Evolutionary conservation across 2,113 vertebrate genomes (phyloP), one percentile per base, ranked within the genome.

Genomic region (Oryzias melastigma): DNA sequence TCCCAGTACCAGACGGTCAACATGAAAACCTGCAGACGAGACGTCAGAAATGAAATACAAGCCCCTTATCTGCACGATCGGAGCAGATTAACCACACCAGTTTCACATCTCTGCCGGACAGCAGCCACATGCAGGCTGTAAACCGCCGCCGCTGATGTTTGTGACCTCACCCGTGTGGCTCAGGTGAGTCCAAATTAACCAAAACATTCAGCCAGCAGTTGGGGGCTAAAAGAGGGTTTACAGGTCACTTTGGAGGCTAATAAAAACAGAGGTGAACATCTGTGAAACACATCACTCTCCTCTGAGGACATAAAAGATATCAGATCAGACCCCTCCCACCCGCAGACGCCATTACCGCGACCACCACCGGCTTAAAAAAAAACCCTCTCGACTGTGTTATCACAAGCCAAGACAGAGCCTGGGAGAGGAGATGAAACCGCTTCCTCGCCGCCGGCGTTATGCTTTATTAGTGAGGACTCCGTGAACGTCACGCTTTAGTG

Each of bases 1-100:
- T 99, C 95, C 85, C 94, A 93, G 4, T 93, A 91, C 97, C 96
- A 99, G 52, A 99, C 93, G 0, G 92, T 92, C 73, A 96, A 62
- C 65, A 98, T 12, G 66, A 99, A 99, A 4, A 95, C 84, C 97
- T 99, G 88, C 12, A 50, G 55, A 69, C 22, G 50, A 61, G 27
- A 2, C 6, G 8, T 4, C 17, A 24, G 35, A 35, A 3, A 12
- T 35, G 35, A 35, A 35, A 12, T 8, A 35, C 12, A 6, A 17
- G 17, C 5, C 29, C 4, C 1, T 10, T 6, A 27, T 27, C 25
- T 25, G 58, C 64, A 51, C 43, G 43, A 16, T 45, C 4, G 14
- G 17, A 7, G 7, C 16, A 46, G 2, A 18, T 18, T 46, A 7
- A 7, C 17, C 17, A 18, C 17, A 18, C 44, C 5, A 7, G 16